These are phyloP conservation scores for Bombus soroeensis DNA, from an alignment of 1,140 invertebrate genomes.

Conservation along the genomic window DNA sequence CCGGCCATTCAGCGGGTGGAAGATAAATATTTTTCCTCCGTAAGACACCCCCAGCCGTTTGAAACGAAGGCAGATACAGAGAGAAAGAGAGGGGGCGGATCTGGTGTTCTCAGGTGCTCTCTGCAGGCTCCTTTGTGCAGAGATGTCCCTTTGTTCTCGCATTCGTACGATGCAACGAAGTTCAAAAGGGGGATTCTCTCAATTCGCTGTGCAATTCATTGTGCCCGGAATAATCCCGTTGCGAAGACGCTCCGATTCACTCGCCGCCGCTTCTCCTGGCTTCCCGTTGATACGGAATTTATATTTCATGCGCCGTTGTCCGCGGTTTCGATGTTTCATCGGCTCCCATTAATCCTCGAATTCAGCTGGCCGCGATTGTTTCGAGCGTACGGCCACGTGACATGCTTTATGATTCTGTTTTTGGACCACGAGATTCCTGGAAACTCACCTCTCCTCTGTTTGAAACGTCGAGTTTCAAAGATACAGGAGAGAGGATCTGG, in stretches of 20 bases:
- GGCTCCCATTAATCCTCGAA: constrained; percentile 30
- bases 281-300: constrained; percentile 44
- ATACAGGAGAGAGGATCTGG: neutral
- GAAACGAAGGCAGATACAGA: neutral
- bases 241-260: constrained; percentile 51
- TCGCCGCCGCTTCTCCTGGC: neutral
- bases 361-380: constrained; percentile 32
- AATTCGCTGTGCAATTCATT: constrained; percentile 48
- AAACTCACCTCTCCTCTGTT: neutral
- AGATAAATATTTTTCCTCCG: constrained; percentile 42
- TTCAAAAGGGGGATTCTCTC: constrained; percentile 51
- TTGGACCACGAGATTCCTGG: neutral
- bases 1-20: neutral
- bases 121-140: constrained; percentile 36
- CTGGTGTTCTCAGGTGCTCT: neutral
- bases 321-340: constrained; percentile 42
- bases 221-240: constrained; percentile 45
- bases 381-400: neutral
- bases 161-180: constrained; percentile 46
- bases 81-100: neutral
- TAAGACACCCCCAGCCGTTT: neutral
- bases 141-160: constrained; percentile 45
- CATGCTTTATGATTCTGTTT: neutral
- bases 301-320: constrained; percentile 39
- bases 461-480: neutral